Evolutionary conservation across 1,140 invertebrate species (phyloP), one percentile per base, ranked within the genome.

Genomic region (Calliopsis andreniformis): DNA sequence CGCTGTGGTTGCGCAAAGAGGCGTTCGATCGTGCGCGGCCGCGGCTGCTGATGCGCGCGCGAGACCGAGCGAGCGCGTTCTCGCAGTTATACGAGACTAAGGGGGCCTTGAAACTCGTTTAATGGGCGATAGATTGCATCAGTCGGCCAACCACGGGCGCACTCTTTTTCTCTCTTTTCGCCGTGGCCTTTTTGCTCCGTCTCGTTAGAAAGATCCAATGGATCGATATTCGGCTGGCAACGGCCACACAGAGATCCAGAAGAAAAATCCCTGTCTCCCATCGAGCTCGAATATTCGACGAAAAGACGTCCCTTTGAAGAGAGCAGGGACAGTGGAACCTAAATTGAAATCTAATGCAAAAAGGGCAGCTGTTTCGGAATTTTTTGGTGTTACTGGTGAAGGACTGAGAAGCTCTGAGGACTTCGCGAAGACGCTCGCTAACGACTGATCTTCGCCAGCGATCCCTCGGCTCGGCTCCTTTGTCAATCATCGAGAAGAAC

Each of bases 121-220:
- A 89, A 89, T 88, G 83, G 82, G 87, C 85, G 78, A 89, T 87
- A 89, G 87, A 89, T 89, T 87, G 87, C 86, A 90, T 89, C 83
- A 82, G 80, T 84, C 76, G 78, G 75, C 66, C 70, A 83, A 83
- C 78, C 82, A 69, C 79, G 80, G 80, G 66, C 49, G n/a, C 59
- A 39, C 35, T 39, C 35, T 39, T 82, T 73, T 58, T 84, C 80
- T 82, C 79, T 83, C 64, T 76, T 76, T 82, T 86, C 76, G 72
- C 71, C 79, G 51, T 49, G 79, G 59, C 58, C 63, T 80, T 70
- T 82, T 78, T 75, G 61, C 69, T 59, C 68, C 75, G 76, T 71
- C 80, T 83, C 81, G 77, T 77, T 73, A 72, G 75, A 75, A 78
- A 82, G 79, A 86, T 80, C 71, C 62, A 47, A 28, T 3, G 51